phyloP scores from a whole-genome alignment of 1,140 invertebrate species.

The Hormaphis cornu region DNA sequence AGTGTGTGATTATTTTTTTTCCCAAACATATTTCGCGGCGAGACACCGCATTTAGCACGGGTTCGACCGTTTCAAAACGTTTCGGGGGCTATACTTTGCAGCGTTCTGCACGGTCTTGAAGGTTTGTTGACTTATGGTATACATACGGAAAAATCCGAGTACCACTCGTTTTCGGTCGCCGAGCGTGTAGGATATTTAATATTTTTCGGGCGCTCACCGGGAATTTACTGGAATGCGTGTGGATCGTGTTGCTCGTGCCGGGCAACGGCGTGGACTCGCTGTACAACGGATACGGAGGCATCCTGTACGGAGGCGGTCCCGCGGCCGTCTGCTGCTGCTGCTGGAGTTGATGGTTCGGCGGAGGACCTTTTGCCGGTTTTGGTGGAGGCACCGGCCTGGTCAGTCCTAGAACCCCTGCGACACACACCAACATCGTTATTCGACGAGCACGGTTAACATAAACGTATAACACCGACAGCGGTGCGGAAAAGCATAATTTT shows the following conservation, averaged over 20 bases:
- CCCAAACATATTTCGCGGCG: no score
- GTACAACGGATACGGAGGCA: conserved; percentile 45
- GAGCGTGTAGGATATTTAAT: no score
- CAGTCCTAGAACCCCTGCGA: conserved; percentile 42
- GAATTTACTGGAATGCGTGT: conserved; percentile 69
- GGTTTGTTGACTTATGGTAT: no score
- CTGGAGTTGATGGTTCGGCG: neutral
- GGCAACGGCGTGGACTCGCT: conserved; percentile 42
- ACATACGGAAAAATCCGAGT: no score
- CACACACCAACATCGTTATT: neutral
- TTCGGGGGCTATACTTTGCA: no score
- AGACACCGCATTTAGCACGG: no score
- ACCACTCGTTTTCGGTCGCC: no score
- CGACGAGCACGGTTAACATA: neutral
- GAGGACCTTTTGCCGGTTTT: conserved; percentile 45
- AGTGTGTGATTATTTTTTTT: no score
- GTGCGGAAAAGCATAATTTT: no score
- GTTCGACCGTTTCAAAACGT: no score
- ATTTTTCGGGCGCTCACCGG: conserved; percentile 52
- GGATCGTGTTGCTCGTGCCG: conserved; percentile 46
- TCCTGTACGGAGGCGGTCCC: conserved; percentile 46
- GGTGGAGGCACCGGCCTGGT: conserved; percentile 53
- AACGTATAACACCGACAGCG: no score
- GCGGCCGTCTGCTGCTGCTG: neutral
- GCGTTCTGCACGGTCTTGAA: no score